Evolutionary conservation across 2,888 invertebrate genomes (phyloP).

Genomic region (Calliphora vomitoria): DNA sequence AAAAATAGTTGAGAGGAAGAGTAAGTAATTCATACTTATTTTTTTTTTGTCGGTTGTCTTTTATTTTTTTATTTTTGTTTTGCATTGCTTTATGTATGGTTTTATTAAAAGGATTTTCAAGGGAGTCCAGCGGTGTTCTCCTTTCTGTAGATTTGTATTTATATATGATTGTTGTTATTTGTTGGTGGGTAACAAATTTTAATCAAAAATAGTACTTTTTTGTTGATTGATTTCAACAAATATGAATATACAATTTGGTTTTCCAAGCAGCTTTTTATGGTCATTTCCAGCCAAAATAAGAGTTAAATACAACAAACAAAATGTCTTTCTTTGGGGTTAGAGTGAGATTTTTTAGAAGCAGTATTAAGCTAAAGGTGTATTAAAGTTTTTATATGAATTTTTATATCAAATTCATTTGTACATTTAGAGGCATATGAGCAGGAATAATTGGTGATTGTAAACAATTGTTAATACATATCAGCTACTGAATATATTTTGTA

Average conservation of each 20-base stretch:
- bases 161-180: constrained; percentile 42
- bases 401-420: background rate
- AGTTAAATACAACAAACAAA: background rate
- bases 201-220: constrained; percentile 74
- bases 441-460: background rate
- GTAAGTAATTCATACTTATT: constrained; percentile 47
- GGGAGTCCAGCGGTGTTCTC: constrained; percentile 5
- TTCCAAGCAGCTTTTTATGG: no score
- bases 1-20: constrained; percentile 33
- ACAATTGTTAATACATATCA: background rate
- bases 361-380: background rate
- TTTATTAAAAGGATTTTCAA: constrained; percentile 67
- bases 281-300: no score
- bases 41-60: background rate
- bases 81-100: constrained; percentile 20
- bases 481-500: no score
- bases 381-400: constrained; percentile 23
- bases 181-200: constrained; percentile 69
- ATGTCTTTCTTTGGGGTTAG: background rate
- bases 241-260: constrained; percentile 35
- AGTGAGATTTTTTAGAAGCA: background rate
- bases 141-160: constrained; percentile 7
- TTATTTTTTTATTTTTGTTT: constrained; percentile 18
- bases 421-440: background rate
- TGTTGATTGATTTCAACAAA: constrained; percentile 71